Conservation (phyloP, 2,797 vertebrate species). For the Sebastes variabilis region DNA sequence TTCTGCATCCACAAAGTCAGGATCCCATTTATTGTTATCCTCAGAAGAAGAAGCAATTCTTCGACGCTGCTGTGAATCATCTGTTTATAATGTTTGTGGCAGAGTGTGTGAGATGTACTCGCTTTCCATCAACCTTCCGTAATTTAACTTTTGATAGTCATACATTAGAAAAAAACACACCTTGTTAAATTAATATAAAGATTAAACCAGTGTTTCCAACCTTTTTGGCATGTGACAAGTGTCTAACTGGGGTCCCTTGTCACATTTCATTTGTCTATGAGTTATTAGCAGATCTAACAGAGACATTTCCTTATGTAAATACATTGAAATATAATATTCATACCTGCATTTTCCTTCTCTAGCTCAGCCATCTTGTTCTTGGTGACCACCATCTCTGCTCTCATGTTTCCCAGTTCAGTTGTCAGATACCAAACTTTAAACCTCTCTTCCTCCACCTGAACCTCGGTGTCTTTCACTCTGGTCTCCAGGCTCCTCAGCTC, state of each 20-base stretch:
- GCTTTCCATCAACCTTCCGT: neutral
- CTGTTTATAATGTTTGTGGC: constrained; percentile 2
- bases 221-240: neutral
- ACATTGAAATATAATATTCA: neutral
- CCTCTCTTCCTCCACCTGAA: neutral
- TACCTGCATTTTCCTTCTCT: neutral
- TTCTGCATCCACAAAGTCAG: constrained; percentile 23
- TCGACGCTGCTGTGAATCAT: neutral
- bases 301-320: neutral
- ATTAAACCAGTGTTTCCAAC: neutral
- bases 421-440: neutral
- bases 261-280: neutral
- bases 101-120: neutral
- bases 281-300: neutral
- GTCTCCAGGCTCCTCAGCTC: constrained; percentile 1
- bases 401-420: neutral
- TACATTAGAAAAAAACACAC: neutral
- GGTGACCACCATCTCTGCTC: neutral
- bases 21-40: constrained; percentile 27
- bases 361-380: neutral
- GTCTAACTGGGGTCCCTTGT: neutral
- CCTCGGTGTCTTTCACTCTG: neutral
- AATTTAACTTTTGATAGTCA: neutral
- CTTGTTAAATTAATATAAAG: neutral
- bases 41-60: constrained; percentile 13